These are phyloP conservation scores for Phacellophora camtschatica DNA, from an alignment of 30 jellyfish, hydroid and myxozoan species.

Conservation along the genomic window DNA sequence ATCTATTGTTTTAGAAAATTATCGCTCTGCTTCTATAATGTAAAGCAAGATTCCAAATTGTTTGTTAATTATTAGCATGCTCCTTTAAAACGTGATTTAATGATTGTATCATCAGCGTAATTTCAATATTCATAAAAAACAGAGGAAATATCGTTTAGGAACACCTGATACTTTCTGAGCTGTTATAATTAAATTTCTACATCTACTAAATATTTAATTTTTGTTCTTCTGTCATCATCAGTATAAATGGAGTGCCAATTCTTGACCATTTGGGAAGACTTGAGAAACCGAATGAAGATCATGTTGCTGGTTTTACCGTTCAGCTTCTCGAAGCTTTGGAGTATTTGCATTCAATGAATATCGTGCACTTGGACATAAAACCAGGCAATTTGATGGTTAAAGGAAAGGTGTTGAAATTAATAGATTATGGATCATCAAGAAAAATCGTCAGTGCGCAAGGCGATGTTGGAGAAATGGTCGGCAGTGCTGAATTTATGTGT, in stretches of 20 bases:
- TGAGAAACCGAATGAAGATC: conserved; percentile 69
- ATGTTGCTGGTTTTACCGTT: conserved; percentile 61
- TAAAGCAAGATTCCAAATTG: no score
- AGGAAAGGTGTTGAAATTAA: conserved; percentile 70
- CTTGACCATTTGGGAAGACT: conserved; percentile 70
- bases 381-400: conserved; percentile 86
- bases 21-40: no score
- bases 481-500: conserved; percentile 98
- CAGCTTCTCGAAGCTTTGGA: conserved; percentile 82
- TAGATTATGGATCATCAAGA: conserved; percentile 91
- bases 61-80: no score
- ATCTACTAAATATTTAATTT: no score
- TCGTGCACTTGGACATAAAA: conserved; percentile 89
- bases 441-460: conserved; percentile 67
- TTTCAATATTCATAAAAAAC: no score
- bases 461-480: conserved; percentile 99
- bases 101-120: no score
- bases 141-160: no score
- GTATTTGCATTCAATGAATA: conserved; percentile 62
- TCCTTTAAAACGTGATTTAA: no score
- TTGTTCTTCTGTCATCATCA: no score
- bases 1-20: no score
- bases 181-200: no score
- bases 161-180: no score
- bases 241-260: conserved; percentile 79